Base-by-base conservation (phyloP, 2,797 vertebrate genomes). In the Gorsachius magnificus region DNA sequence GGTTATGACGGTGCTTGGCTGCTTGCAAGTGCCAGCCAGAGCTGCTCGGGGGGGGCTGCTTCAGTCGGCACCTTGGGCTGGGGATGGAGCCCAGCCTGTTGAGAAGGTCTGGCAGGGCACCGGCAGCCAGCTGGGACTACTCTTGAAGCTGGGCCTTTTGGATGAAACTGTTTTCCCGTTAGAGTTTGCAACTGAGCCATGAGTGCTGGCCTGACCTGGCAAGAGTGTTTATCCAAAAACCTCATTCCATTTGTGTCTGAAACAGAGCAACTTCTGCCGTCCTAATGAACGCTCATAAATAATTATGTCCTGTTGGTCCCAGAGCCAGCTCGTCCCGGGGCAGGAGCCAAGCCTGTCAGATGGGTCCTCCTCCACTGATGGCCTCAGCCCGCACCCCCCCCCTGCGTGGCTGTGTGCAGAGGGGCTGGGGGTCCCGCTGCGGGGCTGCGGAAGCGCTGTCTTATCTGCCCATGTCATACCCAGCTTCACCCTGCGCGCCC, bases 41-140 rank as follows among this genome's bases (percentile, higher is more conserved):
- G 51, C 56, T 2, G 9, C 21, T 19, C 0, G 0, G 45, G 11
- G 41, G 20, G 21, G 16, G 22, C 43, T 72, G 61, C 48, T 58
- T 66, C 53, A 7, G 10, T 29, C 0, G 1, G 28, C 83, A 76
- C 20, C 60, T 45, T 0, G 0, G 50, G 38, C 36, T 48, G 74
- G 54, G 89, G 66, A 41, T 38, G 28, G 54, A 79, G 54, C 45
- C 56, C 84, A 51, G 45, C 28, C 60, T 71, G 33, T 25, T 45
- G 68, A 41, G 78, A n/a, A 60, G 61, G 41, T 57, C 93, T 83
- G 79, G 29, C 54, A 70, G 76, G 83, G 53, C 79, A 18, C 26
- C 5, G 19, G n/a, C 17, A 53, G 5, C 41, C 51, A 14, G 16
- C 58, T 54, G 58, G 38, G 20, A 36, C 31, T 64, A 24, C 41